These are phyloP conservation scores for Horisme vitalbata DNA, from an alignment of 2,888 invertebrate genomes.

Conservation along the genomic window DNA sequence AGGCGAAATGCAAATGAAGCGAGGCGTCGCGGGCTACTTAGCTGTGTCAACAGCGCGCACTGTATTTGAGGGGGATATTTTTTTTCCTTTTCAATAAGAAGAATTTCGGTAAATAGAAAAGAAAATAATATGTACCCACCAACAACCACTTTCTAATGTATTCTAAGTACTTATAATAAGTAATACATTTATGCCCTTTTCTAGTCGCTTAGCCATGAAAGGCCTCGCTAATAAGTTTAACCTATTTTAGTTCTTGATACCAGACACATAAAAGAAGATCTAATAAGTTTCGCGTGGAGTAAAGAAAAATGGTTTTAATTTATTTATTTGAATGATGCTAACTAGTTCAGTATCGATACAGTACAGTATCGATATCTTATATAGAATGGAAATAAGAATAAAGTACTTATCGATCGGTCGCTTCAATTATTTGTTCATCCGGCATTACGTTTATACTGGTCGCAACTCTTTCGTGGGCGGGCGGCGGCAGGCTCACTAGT, in stretches of 20 bases:
- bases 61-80: slow-evolving; percentile 49
- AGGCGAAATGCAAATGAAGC: slow-evolving; percentile 81
- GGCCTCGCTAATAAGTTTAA: no score
- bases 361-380: slow-evolving; percentile 12
- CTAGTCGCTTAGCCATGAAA: no score
- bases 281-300: no score
- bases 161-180: no score
- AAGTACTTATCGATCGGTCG: slow-evolving; percentile 57
- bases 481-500: slow-evolving; percentile 46
- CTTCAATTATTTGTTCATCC: slow-evolving; percentile 79
- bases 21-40: slow-evolving; percentile 77
- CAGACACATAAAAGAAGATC: no score
- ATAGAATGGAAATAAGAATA: slow-evolving; percentile 49
- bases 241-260: no score
- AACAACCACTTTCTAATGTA: no score
- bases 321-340: no score
- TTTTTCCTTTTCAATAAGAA: slow-evolving; percentile 46
- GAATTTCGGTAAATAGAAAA: slow-evolving; percentile 26
- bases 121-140: slow-evolving; percentile 3
- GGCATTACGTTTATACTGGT: slow-evolving; percentile 69
- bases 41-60: slow-evolving; percentile 77
- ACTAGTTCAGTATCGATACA: neutral
- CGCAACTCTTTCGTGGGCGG: slow-evolving; percentile 71
- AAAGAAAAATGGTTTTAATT: no score
- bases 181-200: no score